phyloP scores from a whole-genome alignment of 2,113 vertebrate genomes.

The Pituophis catenifer region DNA sequence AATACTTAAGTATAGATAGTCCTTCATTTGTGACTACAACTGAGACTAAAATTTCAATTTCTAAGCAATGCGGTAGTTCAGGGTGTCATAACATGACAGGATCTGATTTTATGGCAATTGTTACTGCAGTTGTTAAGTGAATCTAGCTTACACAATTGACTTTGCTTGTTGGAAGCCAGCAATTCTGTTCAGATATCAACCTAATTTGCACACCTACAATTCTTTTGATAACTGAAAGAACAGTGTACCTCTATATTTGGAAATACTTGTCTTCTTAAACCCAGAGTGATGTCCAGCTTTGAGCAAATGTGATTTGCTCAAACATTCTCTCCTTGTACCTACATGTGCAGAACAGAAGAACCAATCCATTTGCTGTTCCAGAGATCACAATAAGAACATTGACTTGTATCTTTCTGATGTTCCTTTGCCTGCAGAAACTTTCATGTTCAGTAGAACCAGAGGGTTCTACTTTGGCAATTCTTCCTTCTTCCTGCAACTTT shows the following conservation, averaged over 20 bases:
- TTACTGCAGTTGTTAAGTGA: not conserved
- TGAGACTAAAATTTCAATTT: not conserved
- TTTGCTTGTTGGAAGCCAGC: not conserved
- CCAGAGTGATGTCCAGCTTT: not conserved
- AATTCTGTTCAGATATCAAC: not conserved
- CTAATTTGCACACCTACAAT: not conserved
- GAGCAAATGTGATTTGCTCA: not conserved
- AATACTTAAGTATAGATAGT: not conserved
- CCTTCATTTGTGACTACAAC: not conserved
- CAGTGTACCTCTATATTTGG: not conserved
- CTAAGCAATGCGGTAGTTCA: not conserved
- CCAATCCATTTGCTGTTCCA: not conserved
- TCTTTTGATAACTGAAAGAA: not conserved
- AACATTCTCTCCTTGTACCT: not conserved
- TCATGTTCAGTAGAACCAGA: not conserved
- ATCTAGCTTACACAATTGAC: not conserved
- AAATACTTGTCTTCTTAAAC: not conserved
- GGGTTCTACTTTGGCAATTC: not conserved
- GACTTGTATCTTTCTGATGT: not conserved
- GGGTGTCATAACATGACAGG: not conserved
- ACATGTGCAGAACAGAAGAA: not conserved
- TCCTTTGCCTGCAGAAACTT: not conserved
- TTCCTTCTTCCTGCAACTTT: not conserved
- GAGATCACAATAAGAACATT: not conserved
- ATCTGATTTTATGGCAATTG: not conserved